Conservation (phyloP, 2,113 vertebrate genomes). For the Rissa tridactyla region DNA sequence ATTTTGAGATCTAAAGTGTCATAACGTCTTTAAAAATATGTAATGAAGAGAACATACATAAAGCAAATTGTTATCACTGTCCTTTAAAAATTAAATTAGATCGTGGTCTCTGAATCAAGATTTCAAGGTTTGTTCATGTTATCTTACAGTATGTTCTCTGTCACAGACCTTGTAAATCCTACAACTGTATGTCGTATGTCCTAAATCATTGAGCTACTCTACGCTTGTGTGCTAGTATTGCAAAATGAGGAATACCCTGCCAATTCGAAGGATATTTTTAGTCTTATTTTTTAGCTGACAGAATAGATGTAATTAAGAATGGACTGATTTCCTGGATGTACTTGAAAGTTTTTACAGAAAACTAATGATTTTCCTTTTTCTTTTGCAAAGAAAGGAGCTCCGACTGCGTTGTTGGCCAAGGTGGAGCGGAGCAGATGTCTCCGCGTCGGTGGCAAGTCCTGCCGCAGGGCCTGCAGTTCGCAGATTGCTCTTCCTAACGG, state of each 20-base stretch:
- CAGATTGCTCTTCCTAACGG: not conserved
- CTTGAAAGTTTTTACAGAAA: not conserved
- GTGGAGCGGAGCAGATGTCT: not conserved
- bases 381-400: not conserved
- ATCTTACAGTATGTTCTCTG: not conserved
- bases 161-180: not conserved
- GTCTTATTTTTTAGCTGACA: not conserved
- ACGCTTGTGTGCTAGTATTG: not conserved
- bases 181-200: not conserved
- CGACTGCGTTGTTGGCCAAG: not conserved
- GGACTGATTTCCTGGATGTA: not conserved
- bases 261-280: not conserved
- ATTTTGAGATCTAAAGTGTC: not conserved
- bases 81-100: not conserved
- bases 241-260: not conserved
- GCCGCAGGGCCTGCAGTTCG: not conserved
- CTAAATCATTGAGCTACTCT: not conserved
- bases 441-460: not conserved
- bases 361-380: not conserved
- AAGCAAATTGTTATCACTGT: not conserved
- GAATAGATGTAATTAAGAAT: not conserved
- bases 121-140: not conserved
- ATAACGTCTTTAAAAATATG: not conserved
- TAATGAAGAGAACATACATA: not conserved
- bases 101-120: not conserved